Percentiles rank a stretch among this genome's conserved stretches.
Evolutionary conservation across 2,888 invertebrate species (phyloP).

Genomic region (Smittia sp.): DNA sequence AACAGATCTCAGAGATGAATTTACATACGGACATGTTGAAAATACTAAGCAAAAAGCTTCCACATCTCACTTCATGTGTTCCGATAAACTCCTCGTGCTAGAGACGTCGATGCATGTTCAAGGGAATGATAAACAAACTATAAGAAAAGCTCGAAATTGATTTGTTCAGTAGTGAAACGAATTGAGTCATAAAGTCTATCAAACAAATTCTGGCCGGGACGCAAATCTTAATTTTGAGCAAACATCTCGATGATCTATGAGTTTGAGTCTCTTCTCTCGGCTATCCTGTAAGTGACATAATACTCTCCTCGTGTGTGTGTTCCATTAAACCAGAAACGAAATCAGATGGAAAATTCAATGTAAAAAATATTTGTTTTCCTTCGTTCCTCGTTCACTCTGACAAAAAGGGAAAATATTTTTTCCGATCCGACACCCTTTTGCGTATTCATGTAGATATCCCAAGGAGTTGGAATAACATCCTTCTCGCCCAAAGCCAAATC

Average conservation of each 20-base stretch:
- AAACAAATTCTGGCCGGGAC: background rate
- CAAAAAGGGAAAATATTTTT: background rate
- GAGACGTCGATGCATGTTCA: too few species aligned
- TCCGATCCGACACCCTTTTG: background rate
- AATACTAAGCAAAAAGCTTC: too few species aligned
- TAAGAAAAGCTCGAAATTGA: too few species aligned
- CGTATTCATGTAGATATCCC: background rate
- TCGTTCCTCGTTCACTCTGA: background rate
- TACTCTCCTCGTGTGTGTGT: background rate
- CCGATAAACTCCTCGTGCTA: too few species aligned
- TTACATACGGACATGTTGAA: too few species aligned
- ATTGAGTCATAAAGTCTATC: too few species aligned
- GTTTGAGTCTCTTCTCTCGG: background rate
- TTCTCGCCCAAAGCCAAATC: conserved; percentile 4
- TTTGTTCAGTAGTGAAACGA: too few species aligned
- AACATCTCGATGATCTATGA: background rate
- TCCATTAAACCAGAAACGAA: background rate
- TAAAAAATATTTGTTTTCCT: conserved; percentile 1
- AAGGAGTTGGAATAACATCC: background rate
- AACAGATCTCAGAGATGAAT: too few species aligned
- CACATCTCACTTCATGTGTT: too few species aligned
- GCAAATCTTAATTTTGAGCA: background rate
- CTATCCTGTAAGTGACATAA: conserved; percentile 6
- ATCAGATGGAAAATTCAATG: background rate
- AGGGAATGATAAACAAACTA: too few species aligned